A percentile compares a stretch with the other conserved stretches of the same genome.
Conservation (phyloP, 2,797 vertebrate genomes). For the Xiphorhynchus erythropygius region DNA sequence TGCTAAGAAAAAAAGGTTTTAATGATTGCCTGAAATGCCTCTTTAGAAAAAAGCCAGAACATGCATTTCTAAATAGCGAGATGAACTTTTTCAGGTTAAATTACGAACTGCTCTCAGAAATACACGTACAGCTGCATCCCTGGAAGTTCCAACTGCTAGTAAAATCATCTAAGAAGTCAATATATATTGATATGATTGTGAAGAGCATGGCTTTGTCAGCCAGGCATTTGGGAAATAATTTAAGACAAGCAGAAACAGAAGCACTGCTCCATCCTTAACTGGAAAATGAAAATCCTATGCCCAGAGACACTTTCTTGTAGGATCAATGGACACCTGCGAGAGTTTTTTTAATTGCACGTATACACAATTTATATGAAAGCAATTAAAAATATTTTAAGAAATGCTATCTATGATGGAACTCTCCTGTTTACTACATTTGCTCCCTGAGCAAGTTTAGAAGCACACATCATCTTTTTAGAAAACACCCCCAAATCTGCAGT, state of each 20-base stretch:
- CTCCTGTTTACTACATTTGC: not conserved
- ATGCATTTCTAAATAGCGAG: not conserved
- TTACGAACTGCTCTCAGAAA: conserved; percentile 5
- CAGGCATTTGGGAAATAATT: conserved; percentile 31
- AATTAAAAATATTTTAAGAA: not conserved
- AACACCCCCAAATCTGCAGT: accelerated
- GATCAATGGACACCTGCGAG: not conserved
- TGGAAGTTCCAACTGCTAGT: conserved; percentile 9
- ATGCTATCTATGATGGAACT: not conserved
- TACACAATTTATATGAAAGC: not conserved
- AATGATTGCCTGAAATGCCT: not conserved
- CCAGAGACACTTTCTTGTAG: not conserved
- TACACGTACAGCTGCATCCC: not conserved
- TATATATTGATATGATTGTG: conserved; percentile 47
- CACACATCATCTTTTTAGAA: not conserved
- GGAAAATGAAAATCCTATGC: conserved; percentile 34
- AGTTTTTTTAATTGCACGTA: not conserved
- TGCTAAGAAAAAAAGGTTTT: not conserved
- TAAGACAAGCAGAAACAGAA: conserved; percentile 26
- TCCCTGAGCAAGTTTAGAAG: not conserved
- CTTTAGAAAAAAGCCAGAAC: not conserved
- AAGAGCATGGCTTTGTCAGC: not conserved
- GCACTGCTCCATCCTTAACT: not conserved
- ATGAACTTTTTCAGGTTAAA: not conserved
- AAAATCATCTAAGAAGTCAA: conserved; percentile 37